Conservation (phyloP, 2,888 invertebrate species). For the Pyrocoelia pectoralis region DNA sequence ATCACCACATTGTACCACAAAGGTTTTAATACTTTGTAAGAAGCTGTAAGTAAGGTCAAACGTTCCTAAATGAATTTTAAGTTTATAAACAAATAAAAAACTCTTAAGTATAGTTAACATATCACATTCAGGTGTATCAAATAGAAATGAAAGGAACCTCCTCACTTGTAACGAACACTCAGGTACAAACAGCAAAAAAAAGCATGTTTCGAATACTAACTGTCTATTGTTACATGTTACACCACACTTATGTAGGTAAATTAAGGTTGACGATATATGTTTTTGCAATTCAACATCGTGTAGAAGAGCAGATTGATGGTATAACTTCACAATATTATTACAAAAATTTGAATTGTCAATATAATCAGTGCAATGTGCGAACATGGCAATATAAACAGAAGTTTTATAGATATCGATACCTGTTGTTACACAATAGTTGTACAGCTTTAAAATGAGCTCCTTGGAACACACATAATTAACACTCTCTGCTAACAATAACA, state of each 20-base stretch:
- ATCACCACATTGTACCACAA: constrained; percentile 29
- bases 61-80: constrained; percentile 33
- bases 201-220: constrained; percentile 40
- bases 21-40: constrained; percentile 36
- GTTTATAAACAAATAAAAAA: constrained; percentile 39
- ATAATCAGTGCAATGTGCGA: constrained; percentile 6
- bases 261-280: constrained; percentile 35
- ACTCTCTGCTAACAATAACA: constrained; percentile 16
- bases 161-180: constrained; percentile 39
- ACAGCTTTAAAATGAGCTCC: constrained; percentile 7
- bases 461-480: not conserved
- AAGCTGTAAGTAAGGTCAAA: constrained; percentile 29
- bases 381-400: constrained; percentile 10
- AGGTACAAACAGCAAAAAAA: constrained; percentile 41
- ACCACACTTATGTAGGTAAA: constrained; percentile 38
- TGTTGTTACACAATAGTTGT: not conserved
- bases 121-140: constrained; percentile 6
- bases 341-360: constrained; percentile 13
- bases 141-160: constrained; percentile 37
- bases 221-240: constrained; percentile 25
- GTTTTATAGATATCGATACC: constrained; percentile 14
- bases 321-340: not conserved
- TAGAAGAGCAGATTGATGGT: not conserved
- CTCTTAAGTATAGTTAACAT: not conserved
- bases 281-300: constrained; percentile 19